A percentile compares a stretch with the other conserved stretches of the same genome.
These are phyloP conservation scores for Propsilocerus akamusi DNA, from an alignment of 1,140 invertebrate genomes.

Conservation along the genomic window DNA sequence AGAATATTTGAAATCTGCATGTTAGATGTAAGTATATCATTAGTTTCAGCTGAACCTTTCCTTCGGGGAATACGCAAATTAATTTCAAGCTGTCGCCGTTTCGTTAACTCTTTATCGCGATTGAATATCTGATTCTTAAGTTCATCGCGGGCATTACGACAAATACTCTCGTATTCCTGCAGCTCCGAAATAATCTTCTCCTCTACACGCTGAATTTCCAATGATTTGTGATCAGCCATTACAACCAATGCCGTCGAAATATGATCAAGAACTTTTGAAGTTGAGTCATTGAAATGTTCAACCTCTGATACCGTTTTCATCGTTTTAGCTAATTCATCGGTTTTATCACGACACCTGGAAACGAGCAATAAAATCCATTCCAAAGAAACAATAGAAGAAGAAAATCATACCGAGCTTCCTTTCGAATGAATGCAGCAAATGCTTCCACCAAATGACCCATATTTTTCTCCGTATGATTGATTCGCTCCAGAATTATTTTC, in stretches of 20 bases:
- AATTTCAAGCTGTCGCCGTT: conserved; percentile 27
- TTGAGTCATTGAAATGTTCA: conserved; percentile 47
- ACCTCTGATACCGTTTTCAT: conserved; percentile 41
- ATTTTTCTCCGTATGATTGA: not conserved
- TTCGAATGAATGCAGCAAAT: not conserved
- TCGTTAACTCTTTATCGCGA: conserved; percentile 42
- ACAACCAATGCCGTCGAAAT: conserved; percentile 42
- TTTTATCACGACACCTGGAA: conserved; percentile 41
- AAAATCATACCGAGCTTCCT: not conserved
- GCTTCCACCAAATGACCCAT: not conserved
- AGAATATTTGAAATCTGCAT: conserved; percentile 49
- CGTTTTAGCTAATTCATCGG: conserved; percentile 45
- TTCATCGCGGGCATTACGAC: conserved; percentile 50
- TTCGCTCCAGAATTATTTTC: not conserved
- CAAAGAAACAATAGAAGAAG: no score
- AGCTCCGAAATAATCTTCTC: conserved; percentile 41
- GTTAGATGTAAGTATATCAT: conserved; percentile 48
- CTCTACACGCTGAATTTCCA: conserved; percentile 46
- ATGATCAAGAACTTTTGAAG: conserved; percentile 36
- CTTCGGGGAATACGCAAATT: conserved; percentile 18
- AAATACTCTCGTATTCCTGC: conserved; percentile 47
- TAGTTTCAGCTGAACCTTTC: conserved; percentile 38
- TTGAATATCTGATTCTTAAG: conserved; percentile 47
- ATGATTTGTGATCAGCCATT: conserved; percentile 49
- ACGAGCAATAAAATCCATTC: no score